Evolutionary conservation across 2,797 vertebrate genomes (phyloP).

Genomic region (Tapera naevia): DNA sequence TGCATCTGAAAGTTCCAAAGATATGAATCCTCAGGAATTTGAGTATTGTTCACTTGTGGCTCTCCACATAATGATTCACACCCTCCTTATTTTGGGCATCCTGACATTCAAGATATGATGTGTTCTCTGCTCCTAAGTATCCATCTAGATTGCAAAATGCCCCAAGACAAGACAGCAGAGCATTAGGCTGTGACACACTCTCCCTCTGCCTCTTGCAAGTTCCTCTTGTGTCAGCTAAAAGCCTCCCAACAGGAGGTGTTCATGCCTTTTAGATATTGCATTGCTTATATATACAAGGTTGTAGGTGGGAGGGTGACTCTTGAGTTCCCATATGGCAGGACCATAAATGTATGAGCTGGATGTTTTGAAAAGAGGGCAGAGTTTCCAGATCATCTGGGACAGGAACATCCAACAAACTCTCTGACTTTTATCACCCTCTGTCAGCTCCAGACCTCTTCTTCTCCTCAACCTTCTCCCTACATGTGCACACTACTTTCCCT

Average conservation of each 20-base stretch:
- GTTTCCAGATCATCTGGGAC: background rate
- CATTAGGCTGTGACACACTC: background rate
- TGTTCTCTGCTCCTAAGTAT: background rate
- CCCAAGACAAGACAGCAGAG: background rate
- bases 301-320: background rate
- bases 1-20: background rate
- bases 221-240: background rate
- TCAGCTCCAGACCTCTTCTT: background rate
- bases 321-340: background rate
- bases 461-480: too few species aligned
- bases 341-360: fast-evolving
- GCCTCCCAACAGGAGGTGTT: background rate
- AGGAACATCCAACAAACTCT: background rate
- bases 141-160: background rate
- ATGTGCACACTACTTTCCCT: background rate
- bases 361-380: background rate
- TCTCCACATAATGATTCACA: constrained; percentile 42
- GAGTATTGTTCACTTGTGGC: constrained; percentile 21
- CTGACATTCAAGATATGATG: background rate
- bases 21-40: constrained; percentile 23
- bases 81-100: background rate
- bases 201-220: fast-evolving
- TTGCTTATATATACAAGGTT: background rate
- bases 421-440: background rate
- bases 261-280: background rate